Percentiles rank a stretch among this genome's conserved stretches.
Conservation (phyloP, 2,113 vertebrate genomes). For the Neopipo cinnamomea region DNA sequence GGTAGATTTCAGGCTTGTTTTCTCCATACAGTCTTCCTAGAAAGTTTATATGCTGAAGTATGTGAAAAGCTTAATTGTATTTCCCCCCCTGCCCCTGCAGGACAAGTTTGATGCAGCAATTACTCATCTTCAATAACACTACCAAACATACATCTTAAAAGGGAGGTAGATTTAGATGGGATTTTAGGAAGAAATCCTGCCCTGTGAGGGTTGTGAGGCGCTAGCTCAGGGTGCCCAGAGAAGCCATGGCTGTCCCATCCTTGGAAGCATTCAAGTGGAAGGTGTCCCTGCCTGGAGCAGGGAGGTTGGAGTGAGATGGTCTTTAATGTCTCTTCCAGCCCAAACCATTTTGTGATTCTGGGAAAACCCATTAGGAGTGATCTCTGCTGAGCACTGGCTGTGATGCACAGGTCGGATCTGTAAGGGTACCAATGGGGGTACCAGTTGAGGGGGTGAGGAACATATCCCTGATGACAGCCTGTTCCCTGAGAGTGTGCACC, state of each 20-base stretch:
- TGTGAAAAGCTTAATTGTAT: not conserved
- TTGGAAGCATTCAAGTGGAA: not conserved
- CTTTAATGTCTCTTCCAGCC: not conserved
- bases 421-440: not conserved
- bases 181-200: not conserved
- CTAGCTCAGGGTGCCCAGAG: not conserved
- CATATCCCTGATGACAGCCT: not conserved
- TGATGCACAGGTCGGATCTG: rapidly evolving
- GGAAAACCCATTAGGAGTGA: not conserved
- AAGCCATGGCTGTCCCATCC: not conserved
- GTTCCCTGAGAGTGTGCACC: not conserved
- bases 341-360: not conserved
- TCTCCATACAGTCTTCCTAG: not conserved
- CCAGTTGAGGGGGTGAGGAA: not conserved
- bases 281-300: not conserved
- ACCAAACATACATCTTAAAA: not conserved
- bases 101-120: not conserved
- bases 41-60: not conserved
- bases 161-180: not conserved
- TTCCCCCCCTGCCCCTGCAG: not conserved
- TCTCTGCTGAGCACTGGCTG: not conserved
- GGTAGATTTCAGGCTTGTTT: not conserved
- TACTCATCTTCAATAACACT: not conserved
- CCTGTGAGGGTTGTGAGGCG: not conserved
- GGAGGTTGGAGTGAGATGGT: not conserved